A percentile compares a stretch with the other conserved stretches of the same genome.
Conservation (phyloP, 2,113 vertebrate species). For the human region DNA sequence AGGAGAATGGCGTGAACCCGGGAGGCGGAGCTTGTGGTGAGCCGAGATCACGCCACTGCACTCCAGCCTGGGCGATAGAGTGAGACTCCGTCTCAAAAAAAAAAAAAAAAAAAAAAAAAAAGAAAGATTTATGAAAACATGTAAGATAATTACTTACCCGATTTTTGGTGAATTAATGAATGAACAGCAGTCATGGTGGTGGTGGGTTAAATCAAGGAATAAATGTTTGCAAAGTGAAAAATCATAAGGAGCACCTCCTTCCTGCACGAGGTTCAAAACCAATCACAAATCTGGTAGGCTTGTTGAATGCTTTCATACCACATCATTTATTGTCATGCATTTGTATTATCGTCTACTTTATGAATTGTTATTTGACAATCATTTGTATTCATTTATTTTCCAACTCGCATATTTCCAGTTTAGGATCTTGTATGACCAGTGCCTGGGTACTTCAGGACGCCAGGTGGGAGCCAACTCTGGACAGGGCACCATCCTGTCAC, state of each 20-base stretch:
- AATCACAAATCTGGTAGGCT: not conserved
- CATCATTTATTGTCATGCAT: not conserved
- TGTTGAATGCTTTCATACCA: not conserved
- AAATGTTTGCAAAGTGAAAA: not conserved
- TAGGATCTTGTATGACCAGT: not conserved
- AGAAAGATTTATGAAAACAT: not conserved
- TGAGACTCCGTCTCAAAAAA: too few relatives aligned
- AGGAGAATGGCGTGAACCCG: too few relatives aligned
- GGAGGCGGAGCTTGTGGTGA: too few relatives aligned
- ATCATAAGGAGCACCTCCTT: not conserved
- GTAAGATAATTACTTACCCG: not conserved
- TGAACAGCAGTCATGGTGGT: not conserved
- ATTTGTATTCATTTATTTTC: not conserved
- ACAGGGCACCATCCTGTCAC: not conserved
- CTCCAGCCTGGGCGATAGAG: too few relatives aligned
- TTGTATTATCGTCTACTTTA: not conserved
- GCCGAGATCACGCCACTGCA: too few relatives aligned
- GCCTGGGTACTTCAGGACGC: not conserved
- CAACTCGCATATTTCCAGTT: not conserved
- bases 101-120: not conserved
- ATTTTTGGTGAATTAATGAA: not conserved
- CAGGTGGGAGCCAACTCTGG: not conserved
- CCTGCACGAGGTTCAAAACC: not conserved
- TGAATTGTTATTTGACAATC: not conserved
- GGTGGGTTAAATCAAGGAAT: not conserved